Percentiles rank a stretch among this genome's conserved stretches.
Conservation (phyloP, 2,113 vertebrate species). For the Lucifuga dentata region DNA sequence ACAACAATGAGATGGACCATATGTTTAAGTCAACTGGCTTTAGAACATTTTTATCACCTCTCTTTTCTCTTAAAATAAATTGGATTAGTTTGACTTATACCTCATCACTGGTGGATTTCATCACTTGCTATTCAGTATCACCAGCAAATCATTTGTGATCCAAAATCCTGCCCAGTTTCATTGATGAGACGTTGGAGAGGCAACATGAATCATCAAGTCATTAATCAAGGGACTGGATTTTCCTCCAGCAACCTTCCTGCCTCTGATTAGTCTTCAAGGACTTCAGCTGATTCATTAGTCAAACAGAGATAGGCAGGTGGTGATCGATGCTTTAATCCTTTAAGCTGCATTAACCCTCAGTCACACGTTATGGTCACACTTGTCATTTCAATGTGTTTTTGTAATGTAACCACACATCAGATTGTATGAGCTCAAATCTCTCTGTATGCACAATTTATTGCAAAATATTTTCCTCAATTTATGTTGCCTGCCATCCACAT, state of each 20-base stretch:
- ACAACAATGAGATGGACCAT: constrained; percentile 5
- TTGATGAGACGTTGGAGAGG: constrained; percentile 45
- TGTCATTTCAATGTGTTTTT: constrained; percentile 23
- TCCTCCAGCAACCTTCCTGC: constrained; percentile 52
- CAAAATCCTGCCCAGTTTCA: constrained; percentile 23
- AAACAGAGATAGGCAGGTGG: constrained; percentile 52
- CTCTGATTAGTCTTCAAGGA: constrained; percentile 71
- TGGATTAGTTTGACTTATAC: too few species aligned
- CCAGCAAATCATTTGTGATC: constrained; percentile 54
- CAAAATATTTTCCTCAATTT: not conserved
- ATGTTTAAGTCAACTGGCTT: constrained; percentile 7
- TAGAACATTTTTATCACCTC: too few species aligned
- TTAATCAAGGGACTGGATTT: constrained; percentile 62
- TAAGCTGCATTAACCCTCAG: constrained; percentile 1
- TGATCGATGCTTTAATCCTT: constrained; percentile 38
- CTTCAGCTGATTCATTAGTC: constrained; percentile 52
- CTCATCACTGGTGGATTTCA: constrained; percentile 7
- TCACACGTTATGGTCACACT: constrained; percentile 3
- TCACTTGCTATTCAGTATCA: constrained; percentile 26
- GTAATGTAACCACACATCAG: not conserved
- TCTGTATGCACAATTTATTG: not conserved
- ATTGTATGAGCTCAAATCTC: not conserved
- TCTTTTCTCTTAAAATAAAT: too few species aligned
- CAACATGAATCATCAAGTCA: constrained; percentile 46
- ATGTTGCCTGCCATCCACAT: not conserved